Evolutionary conservation across 2,888 invertebrate genomes (phyloP), one percentile per base, ranked within the genome.

Genomic region (Habroteleia sp.): DNA sequence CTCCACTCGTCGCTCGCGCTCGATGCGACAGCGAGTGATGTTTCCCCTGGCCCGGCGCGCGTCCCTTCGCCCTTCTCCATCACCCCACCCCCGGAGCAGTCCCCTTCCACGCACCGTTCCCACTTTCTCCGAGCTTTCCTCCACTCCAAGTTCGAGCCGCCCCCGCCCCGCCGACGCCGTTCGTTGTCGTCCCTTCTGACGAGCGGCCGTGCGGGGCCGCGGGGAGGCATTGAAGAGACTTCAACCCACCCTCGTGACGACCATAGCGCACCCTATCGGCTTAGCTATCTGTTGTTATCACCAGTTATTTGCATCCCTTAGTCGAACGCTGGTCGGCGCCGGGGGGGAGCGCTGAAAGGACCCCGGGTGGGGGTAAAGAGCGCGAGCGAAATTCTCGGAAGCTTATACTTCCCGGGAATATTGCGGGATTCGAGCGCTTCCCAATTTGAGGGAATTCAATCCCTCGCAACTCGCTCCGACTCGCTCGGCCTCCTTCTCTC

Each of bases 21-120:
- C 87, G 84, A 87, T 87, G 87, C 87, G 87, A 86, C 87, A 85
- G 84, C 87, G 85, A 87, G 68, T 87, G 86, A 85, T 85, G 85
- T 84, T 65, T 31, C 0, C 17, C 25, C 14, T 14, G 14, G 13
- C 56, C 39, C 52, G 42, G 23, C 35, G n/a, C 33, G 11, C 63
- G 8, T 23, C 35, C 11, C 33, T 8, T 25, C 25, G n/a, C 60
- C 50, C 65, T 31, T 52, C 42, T 33, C 41, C 37, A 8, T n/a
- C 37, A 23, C 14, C 16, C 63, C 48, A 16, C 14, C 37, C 48
- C 39, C 35, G 11, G 0, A 3, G 8, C 14, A 3, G 10, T 1
- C 31, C 72, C 58, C 68, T 37, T 52, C 48, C 35, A 63, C 52
- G 42, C 39, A 56, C 10, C 58, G 11, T 50, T 73, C 65, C 73